phyloP scores from a whole-genome alignment of 1,140 invertebrate genomes.

The Meloidogyne floridensis region DNA sequence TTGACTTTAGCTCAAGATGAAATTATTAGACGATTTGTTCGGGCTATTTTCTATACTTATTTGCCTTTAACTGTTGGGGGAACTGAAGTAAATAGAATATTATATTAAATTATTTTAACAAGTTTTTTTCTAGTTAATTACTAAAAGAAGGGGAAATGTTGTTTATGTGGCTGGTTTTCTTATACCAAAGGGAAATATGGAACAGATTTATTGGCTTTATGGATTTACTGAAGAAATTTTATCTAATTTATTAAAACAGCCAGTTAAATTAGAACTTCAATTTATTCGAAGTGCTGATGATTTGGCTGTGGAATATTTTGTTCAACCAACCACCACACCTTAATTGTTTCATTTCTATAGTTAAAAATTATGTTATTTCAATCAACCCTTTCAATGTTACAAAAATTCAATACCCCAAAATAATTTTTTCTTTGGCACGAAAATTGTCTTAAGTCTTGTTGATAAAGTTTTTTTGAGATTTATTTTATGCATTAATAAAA shows the following conservation, averaged over 20 bases:
- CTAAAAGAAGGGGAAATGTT: slow-evolving; percentile 63
- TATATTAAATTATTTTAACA: not conserved
- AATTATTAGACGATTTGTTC: slow-evolving; percentile 62
- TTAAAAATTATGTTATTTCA: too few relatives aligned
- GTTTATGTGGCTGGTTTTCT: slow-evolving; percentile 61
- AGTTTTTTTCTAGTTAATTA: slow-evolving; percentile 59
- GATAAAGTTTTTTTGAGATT: too few relatives aligned
- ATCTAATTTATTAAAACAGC: slow-evolving; percentile 61
- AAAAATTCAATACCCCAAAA: too few relatives aligned
- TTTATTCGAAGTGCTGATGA: slow-evolving; percentile 58
- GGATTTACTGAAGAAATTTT: slow-evolving; percentile 63
- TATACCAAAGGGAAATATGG: slow-evolving; percentile 30
- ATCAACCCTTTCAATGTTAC: too few relatives aligned
- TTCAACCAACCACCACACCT: not conserved
- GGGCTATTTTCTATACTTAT: slow-evolving; percentile 59
- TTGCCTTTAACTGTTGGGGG: slow-evolving; percentile 44
- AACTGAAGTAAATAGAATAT: slow-evolving; percentile 51
- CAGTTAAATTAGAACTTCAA: slow-evolving; percentile 61
- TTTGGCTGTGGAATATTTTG: slow-evolving; percentile 60
- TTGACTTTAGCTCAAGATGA: slow-evolving; percentile 60
- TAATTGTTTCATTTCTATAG: not conserved
- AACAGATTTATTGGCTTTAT: slow-evolving; percentile 61
- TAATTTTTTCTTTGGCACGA: too few relatives aligned
- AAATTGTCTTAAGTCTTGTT: too few relatives aligned
- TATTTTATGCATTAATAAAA: too few relatives aligned